Conservation (phyloP, 2,888 invertebrate species). For the Muschampia plurimacula region DNA sequence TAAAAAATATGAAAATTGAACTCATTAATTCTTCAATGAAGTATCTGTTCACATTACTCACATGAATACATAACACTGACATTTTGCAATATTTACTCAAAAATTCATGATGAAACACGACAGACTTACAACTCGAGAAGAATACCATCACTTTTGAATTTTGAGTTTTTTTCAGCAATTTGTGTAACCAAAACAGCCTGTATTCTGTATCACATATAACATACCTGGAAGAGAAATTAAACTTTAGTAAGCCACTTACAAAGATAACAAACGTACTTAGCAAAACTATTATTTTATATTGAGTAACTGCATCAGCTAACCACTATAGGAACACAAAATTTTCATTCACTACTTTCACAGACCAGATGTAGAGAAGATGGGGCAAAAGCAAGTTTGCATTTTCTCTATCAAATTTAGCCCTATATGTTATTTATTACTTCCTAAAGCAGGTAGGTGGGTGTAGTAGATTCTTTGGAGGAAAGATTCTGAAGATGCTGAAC, state of each 20-base stretch:
- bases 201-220: slow-evolving; percentile 97
- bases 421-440: no score
- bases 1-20: no score
- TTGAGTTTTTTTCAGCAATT: slow-evolving; percentile 94
- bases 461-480: no score
- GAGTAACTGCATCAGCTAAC: not conserved
- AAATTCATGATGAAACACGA: slow-evolving; percentile 96
- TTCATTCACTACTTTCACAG: no score
- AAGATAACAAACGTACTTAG: not conserved
- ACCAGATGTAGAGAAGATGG: no score
- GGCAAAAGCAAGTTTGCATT: no score
- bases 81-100: slow-evolving; percentile 95
- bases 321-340: not conserved
- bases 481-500: no score
- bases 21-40: not conserved
- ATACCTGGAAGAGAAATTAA: slow-evolving; percentile 86
- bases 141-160: slow-evolving; percentile 98
- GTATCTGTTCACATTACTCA: slow-evolving; percentile 78
- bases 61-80: slow-evolving; percentile 97
- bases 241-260: not conserved
- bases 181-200: slow-evolving; percentile 96
- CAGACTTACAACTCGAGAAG: slow-evolving; percentile 98
- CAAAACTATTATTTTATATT: not conserved
- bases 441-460: no score
- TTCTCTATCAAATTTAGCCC: no score